phyloP scores from a whole-genome alignment of 2,113 vertebrate species.

The Pholis gunnellus region DNA sequence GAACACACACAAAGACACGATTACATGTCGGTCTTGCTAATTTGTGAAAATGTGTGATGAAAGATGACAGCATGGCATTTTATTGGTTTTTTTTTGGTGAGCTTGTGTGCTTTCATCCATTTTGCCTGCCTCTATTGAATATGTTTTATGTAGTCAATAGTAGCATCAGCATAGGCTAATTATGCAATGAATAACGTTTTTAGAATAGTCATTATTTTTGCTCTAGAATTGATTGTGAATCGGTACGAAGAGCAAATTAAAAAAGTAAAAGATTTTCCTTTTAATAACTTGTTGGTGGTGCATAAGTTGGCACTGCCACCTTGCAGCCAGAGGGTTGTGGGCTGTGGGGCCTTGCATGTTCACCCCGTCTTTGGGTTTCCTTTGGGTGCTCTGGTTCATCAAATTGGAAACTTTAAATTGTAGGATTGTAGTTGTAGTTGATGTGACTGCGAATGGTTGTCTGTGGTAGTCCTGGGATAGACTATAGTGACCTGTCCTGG shows the following conservation, averaged over 20 bases:
- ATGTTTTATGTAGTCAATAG: background rate
- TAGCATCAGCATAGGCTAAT: background rate
- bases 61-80: background rate
- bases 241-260: background rate
- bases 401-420: background rate
- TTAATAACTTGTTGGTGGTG: background rate
- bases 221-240: background rate
- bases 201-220: no score
- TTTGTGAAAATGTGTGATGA: conserved; percentile 14
- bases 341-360: background rate
- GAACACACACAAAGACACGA: conserved; percentile 48
- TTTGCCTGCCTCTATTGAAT: background rate
- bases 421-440: background rate
- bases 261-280: background rate
- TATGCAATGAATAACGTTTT: background rate
- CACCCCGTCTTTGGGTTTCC: background rate
- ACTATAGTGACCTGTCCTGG: background rate
- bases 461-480: background rate
- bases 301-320: background rate
- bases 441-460: background rate
- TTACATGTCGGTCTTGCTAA: conserved; percentile 12
- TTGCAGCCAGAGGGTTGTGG: no score
- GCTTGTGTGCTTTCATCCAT: background rate
- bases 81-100: background rate
- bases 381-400: background rate